These are phyloP conservation scores for Autographa gamma DNA, from an alignment of 2,888 invertebrate species.

Conservation along the genomic window DNA sequence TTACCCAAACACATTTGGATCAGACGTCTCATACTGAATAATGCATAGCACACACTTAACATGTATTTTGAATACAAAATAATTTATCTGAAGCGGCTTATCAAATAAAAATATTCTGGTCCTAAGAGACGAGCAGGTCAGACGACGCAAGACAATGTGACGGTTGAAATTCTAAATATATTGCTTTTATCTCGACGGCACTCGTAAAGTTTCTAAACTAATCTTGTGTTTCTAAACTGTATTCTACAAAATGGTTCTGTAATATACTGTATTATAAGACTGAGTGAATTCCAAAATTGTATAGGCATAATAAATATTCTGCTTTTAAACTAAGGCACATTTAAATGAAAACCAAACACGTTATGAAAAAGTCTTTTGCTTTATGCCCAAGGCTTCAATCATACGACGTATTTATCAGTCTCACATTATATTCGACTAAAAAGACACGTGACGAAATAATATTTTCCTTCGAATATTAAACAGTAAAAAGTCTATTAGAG, in stretches of 20 bases:
- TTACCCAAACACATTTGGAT: constrained; percentile 37
- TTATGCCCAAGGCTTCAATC: too few relatives aligned
- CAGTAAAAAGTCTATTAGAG: too few relatives aligned
- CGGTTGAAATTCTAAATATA: constrained; percentile 23
- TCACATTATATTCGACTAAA: too few relatives aligned
- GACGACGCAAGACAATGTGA: constrained; percentile 12
- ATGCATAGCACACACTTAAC: constrained; percentile 30
- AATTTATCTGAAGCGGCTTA: constrained; percentile 38
- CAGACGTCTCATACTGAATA: constrained; percentile 43
- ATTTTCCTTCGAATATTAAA: too few relatives aligned
- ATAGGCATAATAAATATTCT: too few relatives aligned
- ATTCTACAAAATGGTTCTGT: neutral
- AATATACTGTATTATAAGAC: neutral
- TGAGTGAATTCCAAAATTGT: too few relatives aligned
- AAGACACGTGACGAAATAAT: too few relatives aligned
- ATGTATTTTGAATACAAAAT: constrained; percentile 44
- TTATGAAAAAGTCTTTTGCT: too few relatives aligned
- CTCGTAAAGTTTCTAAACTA: neutral
- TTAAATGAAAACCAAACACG: too few relatives aligned
- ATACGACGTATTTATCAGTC: too few relatives aligned
- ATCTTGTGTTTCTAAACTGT: neutral
- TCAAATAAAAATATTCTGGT: constrained; percentile 32
- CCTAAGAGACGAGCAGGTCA: constrained; percentile 33
- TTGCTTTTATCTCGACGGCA: neutral
- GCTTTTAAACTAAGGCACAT: too few relatives aligned